Base-by-base conservation (phyloP, 2,888 invertebrate genomes). In the Andrena bucephala region DNA sequence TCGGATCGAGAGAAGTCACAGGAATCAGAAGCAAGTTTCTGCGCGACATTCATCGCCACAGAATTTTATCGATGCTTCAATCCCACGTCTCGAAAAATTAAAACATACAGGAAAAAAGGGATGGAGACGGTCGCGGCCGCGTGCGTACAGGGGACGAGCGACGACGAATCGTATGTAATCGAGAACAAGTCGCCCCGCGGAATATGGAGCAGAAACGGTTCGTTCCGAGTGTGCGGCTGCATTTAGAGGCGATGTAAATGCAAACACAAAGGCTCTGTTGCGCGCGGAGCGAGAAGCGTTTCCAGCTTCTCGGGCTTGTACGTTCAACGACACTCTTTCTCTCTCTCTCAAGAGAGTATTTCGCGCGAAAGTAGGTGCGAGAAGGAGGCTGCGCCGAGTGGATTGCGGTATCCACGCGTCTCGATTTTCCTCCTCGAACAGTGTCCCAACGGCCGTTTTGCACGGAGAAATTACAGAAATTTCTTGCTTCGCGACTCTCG, bases 181-280 rank as follows among this genome's bases (percentile, higher is more conserved):
- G 82, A 60, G 67, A 42, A 62, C 67, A 68, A 68, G 82, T 81
- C 82, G 65, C 57, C 75, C 76, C 71, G 31, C 62, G 42, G 33
- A 71, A 82, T 81, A 75, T 76, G 71, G 67, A 63, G 76, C 82
- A 76, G 76, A 81, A 82, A 71, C 73, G 62, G 70, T 75, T 70
- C 69, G 75, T 82, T 82, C 76, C 82, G 82, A 82, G 82, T 82
- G 67, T 67, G 65, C 74, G 29, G 67, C 63, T 76, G 76, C 67
- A 82, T 82, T 82, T 76, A 71, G 62, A 67, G 33, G 63, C 76
- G 66, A 81, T 81, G 76, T 67, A 65, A 82, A 76, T 63, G 76
- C 76, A 71, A 82, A 76, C 71, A 76, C 76, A 68, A 81, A 76
- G 70, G 66, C 50, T 70, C 70, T 80, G 81, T 70, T 69, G 69